Evolutionary conservation across 2,797 vertebrate species (phyloP).

Genomic region (Halcyon leucocephala): DNA sequence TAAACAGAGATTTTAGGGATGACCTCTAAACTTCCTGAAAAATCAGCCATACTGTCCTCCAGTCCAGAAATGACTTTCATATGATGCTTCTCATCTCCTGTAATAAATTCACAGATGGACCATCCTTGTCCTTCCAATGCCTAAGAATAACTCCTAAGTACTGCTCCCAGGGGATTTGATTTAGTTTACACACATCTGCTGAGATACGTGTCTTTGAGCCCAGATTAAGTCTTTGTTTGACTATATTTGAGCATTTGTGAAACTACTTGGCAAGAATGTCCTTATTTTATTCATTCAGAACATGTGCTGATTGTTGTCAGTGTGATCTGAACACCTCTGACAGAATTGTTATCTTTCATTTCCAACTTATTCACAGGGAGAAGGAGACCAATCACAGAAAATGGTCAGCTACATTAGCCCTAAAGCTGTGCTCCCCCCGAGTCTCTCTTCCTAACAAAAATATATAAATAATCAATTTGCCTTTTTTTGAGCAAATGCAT

Average conservation of each 20-base stretch:
- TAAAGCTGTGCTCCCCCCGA: neutral
- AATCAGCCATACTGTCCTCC: slow-evolving; percentile 41
- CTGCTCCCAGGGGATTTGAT: slow-evolving; percentile 35
- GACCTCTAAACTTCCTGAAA: slow-evolving; percentile 59
- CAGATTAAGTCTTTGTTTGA: slow-evolving; percentile 72
- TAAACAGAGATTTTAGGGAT: slow-evolving; percentile 30
- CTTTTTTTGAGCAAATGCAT: neutral
- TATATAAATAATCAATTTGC: neutral
- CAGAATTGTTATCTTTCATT: neutral
- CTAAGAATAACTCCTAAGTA: slow-evolving; percentile 70
- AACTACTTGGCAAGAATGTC: slow-evolving; percentile 60
- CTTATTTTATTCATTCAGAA: slow-evolving; percentile 51
- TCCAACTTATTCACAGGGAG: neutral
- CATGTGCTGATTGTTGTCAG: slow-evolving; percentile 38
- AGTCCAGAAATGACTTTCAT: slow-evolving; percentile 62
- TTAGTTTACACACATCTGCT: slow-evolving; percentile 71
- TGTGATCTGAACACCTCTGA: slow-evolving; percentile 10
- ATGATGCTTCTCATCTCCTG: slow-evolving; percentile 35
- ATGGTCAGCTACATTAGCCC: neutral
- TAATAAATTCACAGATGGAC: slow-evolving; percentile 75
- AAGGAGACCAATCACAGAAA: neutral
- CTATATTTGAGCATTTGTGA: slow-evolving; percentile 56
- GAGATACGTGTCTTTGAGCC: slow-evolving; percentile 69
- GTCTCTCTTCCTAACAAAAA: neutral
- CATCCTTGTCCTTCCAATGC: slow-evolving; percentile 62